Conservation (phyloP, 2,113 vertebrate genomes). For the Gracilinanus agilis region DNA sequence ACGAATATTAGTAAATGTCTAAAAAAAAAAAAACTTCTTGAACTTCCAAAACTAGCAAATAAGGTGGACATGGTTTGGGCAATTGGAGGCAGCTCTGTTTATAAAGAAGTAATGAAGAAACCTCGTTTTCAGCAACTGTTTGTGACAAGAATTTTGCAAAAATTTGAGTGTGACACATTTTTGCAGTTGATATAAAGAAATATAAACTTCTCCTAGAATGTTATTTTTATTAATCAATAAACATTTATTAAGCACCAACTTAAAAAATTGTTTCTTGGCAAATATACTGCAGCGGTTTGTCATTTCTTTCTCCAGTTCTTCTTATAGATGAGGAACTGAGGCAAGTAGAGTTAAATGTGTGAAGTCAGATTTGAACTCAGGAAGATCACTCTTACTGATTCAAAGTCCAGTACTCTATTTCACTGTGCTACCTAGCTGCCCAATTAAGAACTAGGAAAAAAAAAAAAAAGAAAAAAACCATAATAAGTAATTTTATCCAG, state of each 20-base stretch:
- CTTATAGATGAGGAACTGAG: no score
- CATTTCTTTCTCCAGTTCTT: no score
- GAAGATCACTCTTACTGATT: no score
- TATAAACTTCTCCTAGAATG: constrained; percentile 82
- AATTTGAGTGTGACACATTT: constrained; percentile 96
- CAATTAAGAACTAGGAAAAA: background rate
- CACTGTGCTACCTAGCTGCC: no score
- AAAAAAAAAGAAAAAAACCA: background rate
- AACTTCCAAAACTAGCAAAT: constrained; percentile 87
- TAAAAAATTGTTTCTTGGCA: no score
- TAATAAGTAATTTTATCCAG: background rate
- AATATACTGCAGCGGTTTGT: no score
- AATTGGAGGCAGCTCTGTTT: constrained; percentile 93
- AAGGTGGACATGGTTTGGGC: constrained; percentile 94
- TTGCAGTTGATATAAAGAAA: constrained; percentile 89
- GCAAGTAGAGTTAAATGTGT: no score
- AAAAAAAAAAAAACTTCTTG: constrained; percentile 86
- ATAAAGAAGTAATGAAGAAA: constrained; percentile 94
- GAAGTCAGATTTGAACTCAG: no score
- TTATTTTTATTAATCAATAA: no score
- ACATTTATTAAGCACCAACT: no score
- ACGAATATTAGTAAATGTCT: no score
- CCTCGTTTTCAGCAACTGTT: constrained; percentile 88
- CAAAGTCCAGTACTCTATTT: no score
- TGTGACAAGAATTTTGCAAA: constrained; percentile 92